Evolutionary conservation across 1,140 invertebrate species (phyloP).

Genomic region (Hycleus cichorii): DNA sequence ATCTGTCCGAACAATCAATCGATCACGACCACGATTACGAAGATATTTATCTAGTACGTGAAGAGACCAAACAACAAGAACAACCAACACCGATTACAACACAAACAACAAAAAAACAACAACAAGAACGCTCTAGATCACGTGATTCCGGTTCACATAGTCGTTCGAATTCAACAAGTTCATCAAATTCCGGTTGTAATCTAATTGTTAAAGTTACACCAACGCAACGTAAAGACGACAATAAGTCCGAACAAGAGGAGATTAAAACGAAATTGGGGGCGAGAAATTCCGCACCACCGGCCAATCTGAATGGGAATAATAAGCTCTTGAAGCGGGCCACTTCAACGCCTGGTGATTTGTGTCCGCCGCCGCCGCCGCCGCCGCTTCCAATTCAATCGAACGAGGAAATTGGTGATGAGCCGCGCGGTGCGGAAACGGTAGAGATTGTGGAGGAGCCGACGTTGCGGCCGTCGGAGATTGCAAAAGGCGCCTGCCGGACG

Average conservation of each 20-base stretch:
- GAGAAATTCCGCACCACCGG: slow-evolving; percentile 37
- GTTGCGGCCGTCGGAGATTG: slow-evolving; percentile 51
- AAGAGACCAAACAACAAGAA: slow-evolving; percentile 41
- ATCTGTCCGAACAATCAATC: slow-evolving; percentile 43
- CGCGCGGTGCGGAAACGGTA: slow-evolving; percentile 36
- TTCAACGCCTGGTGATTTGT: slow-evolving; percentile 24
- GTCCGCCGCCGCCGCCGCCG: slow-evolving; percentile 54
- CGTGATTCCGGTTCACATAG: slow-evolving; percentile 62
- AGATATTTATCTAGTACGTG: slow-evolving; percentile 61
- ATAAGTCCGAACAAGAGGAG: slow-evolving; percentile 33
- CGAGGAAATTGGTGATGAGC: slow-evolving; percentile 20
- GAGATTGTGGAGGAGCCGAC: slow-evolving; percentile 54
- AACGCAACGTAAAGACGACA: slow-evolving; percentile 18
- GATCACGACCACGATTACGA: slow-evolving; percentile 64
- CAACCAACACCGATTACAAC: neutral
- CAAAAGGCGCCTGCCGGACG: slow-evolving; percentile 41
- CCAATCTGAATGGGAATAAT: slow-evolving; percentile 24
- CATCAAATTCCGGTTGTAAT: slow-evolving; percentile 40
- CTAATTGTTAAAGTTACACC: slow-evolving; percentile 35
- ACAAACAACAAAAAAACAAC: slow-evolving; percentile 6
- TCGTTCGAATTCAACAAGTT: slow-evolving; percentile 52
- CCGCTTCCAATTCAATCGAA: slow-evolving; percentile 34
- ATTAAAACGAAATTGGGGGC: slow-evolving; percentile 34
- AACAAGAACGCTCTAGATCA: slow-evolving; percentile 45
- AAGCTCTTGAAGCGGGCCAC: slow-evolving; percentile 32